Conservation (phyloP, 2,888 invertebrate species). For the Glyphotaelius pellucidus region DNA sequence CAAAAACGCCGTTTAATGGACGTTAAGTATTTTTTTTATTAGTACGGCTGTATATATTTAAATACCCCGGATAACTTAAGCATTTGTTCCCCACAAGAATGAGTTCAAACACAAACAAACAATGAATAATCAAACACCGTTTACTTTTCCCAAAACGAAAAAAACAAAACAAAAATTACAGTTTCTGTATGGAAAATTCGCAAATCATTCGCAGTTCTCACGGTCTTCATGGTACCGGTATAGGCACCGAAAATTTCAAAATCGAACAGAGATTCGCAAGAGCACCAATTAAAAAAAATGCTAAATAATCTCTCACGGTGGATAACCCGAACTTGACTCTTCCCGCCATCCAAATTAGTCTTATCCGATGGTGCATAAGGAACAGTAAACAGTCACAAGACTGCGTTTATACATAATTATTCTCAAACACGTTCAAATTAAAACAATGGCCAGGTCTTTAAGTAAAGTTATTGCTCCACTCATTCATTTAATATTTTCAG, state of each 20-base stretch:
- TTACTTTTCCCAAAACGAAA: background rate
- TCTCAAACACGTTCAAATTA: background rate
- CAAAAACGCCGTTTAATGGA: no score
- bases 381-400: background rate
- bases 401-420: background rate
- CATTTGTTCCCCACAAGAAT: background rate
- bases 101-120: background rate
- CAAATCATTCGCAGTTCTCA: slow-evolving; percentile 19
- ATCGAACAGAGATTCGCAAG: slow-evolving; percentile 47
- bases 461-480: background rate
- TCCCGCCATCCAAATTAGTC: background rate
- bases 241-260: slow-evolving; percentile 16
- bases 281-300: slow-evolving; percentile 23
- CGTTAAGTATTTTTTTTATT: no score
- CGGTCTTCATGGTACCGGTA: background rate
- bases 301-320: slow-evolving; percentile 15
- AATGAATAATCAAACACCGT: background rate
- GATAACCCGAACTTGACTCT: background rate
- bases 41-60: no score
- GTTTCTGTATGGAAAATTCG: background rate
- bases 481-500: background rate
- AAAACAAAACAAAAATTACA: background rate
- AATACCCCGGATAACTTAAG: background rate
- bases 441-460: background rate
- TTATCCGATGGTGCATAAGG: background rate